These are phyloP conservation scores for Drosophila anomalata DNA, from an alignment of 2,888 invertebrate genomes.

Conservation along the genomic window DNA sequence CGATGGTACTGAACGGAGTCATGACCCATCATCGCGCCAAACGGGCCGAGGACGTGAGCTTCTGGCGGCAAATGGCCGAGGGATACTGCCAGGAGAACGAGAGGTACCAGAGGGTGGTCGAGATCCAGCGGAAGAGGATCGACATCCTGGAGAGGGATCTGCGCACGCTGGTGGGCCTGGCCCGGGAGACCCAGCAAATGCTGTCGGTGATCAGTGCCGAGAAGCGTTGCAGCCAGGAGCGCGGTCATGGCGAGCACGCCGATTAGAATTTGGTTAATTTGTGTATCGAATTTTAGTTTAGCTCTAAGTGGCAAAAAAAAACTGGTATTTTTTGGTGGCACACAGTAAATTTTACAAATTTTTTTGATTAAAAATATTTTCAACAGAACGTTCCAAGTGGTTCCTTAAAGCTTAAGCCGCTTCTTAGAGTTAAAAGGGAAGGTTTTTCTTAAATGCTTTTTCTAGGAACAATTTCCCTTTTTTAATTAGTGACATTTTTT, in stretches of 20 bases:
- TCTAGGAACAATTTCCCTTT: slow-evolving; percentile 22
- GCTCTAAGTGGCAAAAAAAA: background rate
- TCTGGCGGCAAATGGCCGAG: slow-evolving; percentile 29
- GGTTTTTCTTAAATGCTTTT: background rate
- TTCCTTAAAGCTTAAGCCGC: too few species aligned
- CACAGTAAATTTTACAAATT: background rate
- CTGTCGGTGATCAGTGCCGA: slow-evolving; percentile 23
- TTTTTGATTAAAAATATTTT: background rate
- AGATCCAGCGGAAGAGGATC: slow-evolving; percentile 14
- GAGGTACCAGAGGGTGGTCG: slow-evolving; percentile 6
- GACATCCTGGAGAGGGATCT: slow-evolving; percentile 15
- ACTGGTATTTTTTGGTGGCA: background rate
- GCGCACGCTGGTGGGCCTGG: slow-evolving; percentile 17
- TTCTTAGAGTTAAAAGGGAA: background rate
- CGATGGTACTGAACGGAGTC: background rate
- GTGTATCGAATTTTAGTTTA: background rate
- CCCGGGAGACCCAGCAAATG: slow-evolving; percentile 28
- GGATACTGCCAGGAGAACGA: background rate
- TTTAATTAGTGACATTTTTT: slow-evolving; percentile 39
- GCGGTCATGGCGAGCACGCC: slow-evolving; percentile 10
- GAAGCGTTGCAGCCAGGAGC: slow-evolving; percentile 8
- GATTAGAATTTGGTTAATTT: background rate
- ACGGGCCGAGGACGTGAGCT: background rate
- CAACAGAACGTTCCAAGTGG: background rate
- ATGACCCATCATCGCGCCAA: background rate